phyloP scores from a whole-genome alignment of 1,140 invertebrate genomes.

The Dreissena rostriformis region DNA sequence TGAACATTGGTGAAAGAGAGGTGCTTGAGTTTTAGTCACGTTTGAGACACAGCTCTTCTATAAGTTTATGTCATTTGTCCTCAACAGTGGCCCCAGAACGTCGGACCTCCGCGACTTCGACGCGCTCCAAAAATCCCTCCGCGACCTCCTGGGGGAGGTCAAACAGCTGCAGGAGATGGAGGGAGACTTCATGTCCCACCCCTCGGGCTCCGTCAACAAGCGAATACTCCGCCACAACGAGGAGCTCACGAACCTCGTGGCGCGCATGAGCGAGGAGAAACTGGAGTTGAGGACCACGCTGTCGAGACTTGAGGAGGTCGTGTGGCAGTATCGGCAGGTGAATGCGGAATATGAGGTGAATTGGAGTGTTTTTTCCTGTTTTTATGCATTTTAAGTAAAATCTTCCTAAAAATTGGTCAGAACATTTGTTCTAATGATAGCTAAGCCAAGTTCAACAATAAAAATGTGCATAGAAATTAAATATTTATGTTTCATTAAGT shows the following conservation, averaged over 20 bases:
- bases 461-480: too few relatives aligned
- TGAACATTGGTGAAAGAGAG: not conserved
- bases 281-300: conserved; percentile 71
- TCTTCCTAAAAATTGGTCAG: too few relatives aligned
- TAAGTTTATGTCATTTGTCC: too few relatives aligned
- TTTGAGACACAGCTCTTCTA: too few relatives aligned
- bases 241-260: conserved; percentile 71
- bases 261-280: conserved; percentile 73
- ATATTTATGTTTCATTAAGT: too few relatives aligned
- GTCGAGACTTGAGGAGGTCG: conserved; percentile 69
- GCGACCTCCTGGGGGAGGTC: conserved; percentile 65
- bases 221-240: conserved; percentile 72
- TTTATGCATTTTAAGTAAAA: too few relatives aligned
- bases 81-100: conserved; percentile 1
- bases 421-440: too few relatives aligned
- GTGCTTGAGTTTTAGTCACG: too few relatives aligned
- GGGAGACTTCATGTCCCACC: conserved; percentile 44
- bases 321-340: conserved; percentile 67
- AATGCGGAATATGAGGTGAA: conserved; percentile 60
- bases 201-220: conserved; percentile 61
- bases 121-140: conserved; percentile 57
- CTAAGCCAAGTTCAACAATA: too few relatives aligned
- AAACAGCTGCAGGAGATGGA: conserved; percentile 64
- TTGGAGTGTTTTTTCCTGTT: not conserved
- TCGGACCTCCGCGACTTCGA: conserved; percentile 17